Base-by-base conservation (phyloP, 2,888 invertebrate species). In the Sclerodermus sp. region DNA sequence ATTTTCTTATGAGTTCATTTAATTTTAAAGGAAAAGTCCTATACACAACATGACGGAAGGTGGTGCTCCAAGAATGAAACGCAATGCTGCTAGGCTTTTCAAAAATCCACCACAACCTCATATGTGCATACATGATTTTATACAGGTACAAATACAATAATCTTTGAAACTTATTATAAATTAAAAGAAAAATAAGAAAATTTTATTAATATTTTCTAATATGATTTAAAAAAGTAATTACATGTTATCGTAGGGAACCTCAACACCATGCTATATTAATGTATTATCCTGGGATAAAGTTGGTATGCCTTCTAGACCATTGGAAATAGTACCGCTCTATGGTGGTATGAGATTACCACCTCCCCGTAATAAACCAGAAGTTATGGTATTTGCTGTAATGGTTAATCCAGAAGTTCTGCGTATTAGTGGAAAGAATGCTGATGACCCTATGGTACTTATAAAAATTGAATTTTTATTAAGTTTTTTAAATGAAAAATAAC, bases 31-130 rank as follows among this genome's bases (percentile, higher is more conserved):
- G n/a, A n/a, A n/a, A n/a, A n/a, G n/a, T n/a, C n/a, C n/a, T 34
- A 72, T 64, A 47, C 49, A 39, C 56, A 66, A 66, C 50, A 77
- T 77, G 76, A 73, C 68, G 17, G 77, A 76, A 45, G 68, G 68
- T 43, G 51, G 60, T 15, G 55, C 58, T 5, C 64, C 64, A 2
- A 73, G 66, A 58, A 67, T 67, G 47, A 76, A 72, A 60, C 73
- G 74, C 40, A 72, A 72, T 49, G 70, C 68, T 31, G 60, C 72
- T 73, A 82, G 86, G 47, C 83, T 85, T 66, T 88, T 88, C 62
- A 87, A 87, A 74, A 87, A 87, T 76, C 88, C 88, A 42, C 88
- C 88, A 1, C 88, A 88, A 60, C 88, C 88, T 10, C 87, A 88
- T 76, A 88, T 88, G 88, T 88, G 89, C 74, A 77, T 79, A 57